Percentiles rank a stretch among this genome's conserved stretches.
Conservation (phyloP, 2,113 vertebrate species). For the Fregetta grallaria region DNA sequence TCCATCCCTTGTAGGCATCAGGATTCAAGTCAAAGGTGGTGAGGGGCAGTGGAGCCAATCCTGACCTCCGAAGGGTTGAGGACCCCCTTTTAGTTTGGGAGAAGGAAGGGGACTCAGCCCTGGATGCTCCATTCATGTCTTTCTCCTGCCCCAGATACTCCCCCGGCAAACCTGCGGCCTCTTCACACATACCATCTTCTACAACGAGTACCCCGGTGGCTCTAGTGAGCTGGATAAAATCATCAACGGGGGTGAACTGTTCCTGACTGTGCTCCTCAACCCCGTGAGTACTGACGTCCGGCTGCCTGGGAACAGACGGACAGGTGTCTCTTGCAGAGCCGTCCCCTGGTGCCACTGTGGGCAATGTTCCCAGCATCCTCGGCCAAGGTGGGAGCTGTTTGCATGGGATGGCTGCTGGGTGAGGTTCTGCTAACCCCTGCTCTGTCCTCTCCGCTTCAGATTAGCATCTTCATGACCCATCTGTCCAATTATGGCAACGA, state of each 20-base stretch:
- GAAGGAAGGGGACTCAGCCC: not conserved
- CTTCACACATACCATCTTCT: slow-evolving; percentile 99
- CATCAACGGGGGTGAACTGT: slow-evolving; percentile 96
- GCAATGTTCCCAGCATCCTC: accelerated
- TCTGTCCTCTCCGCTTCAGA: slow-evolving; percentile 68
- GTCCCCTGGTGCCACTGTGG: not conserved
- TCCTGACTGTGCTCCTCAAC: slow-evolving; percentile 94
- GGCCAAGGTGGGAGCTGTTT: not conserved
- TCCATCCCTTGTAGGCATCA: not conserved
- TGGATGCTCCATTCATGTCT: not conserved
- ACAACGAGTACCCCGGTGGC: slow-evolving; percentile 93
- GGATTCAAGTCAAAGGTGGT: not conserved
- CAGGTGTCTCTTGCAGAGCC: not conserved
- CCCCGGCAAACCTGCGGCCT: slow-evolving; percentile 95
- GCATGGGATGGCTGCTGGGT: not conserved
- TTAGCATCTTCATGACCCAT: slow-evolving; percentile 99
- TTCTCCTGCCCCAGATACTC: slow-evolving; percentile 80
- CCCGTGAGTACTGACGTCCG: slow-evolving; percentile 77
- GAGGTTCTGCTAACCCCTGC: not conserved
- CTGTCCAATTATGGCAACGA: slow-evolving; percentile 97
- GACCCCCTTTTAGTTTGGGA: not conserved
- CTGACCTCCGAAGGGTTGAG: not conserved
- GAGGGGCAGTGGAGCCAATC: not conserved
- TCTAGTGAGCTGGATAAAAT: slow-evolving; percentile 96
- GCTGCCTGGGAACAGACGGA: accelerated